Evolutionary conservation across 2,888 invertebrate species (phyloP), one percentile per base, ranked within the genome.

Genomic region (Syrphus vitripennis): DNA sequence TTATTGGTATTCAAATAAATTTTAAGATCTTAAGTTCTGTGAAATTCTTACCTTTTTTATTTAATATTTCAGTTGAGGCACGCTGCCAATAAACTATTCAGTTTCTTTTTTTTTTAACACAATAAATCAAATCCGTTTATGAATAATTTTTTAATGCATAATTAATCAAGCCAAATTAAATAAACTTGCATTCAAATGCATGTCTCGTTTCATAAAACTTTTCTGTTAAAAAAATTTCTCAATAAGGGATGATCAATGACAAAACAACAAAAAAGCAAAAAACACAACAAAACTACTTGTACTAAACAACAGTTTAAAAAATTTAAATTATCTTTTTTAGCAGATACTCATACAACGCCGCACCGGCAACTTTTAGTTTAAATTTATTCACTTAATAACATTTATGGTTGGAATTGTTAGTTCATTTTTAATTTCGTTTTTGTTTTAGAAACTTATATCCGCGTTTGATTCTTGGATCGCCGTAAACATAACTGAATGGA

Each of bases 401-500:
- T 45, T 26, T 63, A 48, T 31, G 34, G 10, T 12, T 19, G 34
- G n/a, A 34, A 31, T 21, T 40, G 14, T 40, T 40, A 34, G 3
- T 5, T 34, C 37, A 9, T 63, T 16, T 53, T 63, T 24, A n/a
- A 24, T 19, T 31, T 63, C 4, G 19, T 21, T 61, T 57, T 63
- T 67, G 48, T 57, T 69, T 77, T 42, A 53, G 89, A 90, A 90
- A 90, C 50, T 67, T 88, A 88, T 90, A 89, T 91, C 90, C 90
- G 91, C 91, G 91, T 92, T 91, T 91, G 91, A 88, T 90, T 91
- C 91, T 90, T 89, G 88, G 91, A 90, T 91, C 91, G 89, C 90
- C 90, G 89, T 91, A 90, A 90, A 91, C 90, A 89, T 89, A 89
- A 91, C 91, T 92, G 92, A 92, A 91, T 91, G 90, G 90, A 92